Percentiles rank a stretch among this genome's conserved stretches.
Evolutionary conservation across 2,888 invertebrate species (phyloP).

Genomic region (Drosophila neutralis): DNA sequence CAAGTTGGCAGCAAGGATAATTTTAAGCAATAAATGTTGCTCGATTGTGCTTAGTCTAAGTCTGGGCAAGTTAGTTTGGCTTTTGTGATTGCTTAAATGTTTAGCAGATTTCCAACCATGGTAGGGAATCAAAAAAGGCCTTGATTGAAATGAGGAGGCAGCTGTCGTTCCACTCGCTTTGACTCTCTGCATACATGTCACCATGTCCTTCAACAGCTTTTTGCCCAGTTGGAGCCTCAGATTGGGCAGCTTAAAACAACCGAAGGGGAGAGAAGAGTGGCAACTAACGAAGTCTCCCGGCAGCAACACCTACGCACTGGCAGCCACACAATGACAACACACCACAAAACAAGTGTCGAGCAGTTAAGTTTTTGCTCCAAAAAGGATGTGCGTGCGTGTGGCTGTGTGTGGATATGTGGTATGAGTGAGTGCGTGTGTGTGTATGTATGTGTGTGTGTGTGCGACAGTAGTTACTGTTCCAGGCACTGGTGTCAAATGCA

Average conservation of each 20-base stretch:
- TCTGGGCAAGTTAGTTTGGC: slow-evolving; percentile 8
- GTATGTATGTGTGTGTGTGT: slow-evolving; percentile 20
- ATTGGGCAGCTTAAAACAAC: slow-evolving; percentile 13
- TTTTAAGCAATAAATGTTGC: not conserved
- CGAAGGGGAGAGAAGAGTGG: slow-evolving; percentile 3
- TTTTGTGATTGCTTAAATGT: slow-evolving; percentile 9
- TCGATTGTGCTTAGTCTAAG: slow-evolving; percentile 1
- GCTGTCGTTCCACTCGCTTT: slow-evolving; percentile 42
- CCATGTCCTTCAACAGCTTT: slow-evolving; percentile 74
- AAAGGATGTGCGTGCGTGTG: slow-evolving; percentile 36
- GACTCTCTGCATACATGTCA: slow-evolving; percentile 60
- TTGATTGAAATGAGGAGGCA: slow-evolving; percentile 56
- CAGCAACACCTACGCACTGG: slow-evolving; percentile 51
- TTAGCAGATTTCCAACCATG: slow-evolving; percentile 5
- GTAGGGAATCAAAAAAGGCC: slow-evolving; percentile 37
- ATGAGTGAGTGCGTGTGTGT: slow-evolving; percentile 2
- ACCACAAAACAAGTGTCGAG: slow-evolving; percentile 78
- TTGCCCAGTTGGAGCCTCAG: slow-evolving; percentile 44
- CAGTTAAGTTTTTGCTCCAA: slow-evolving; percentile 73
- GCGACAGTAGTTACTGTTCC: slow-evolving; percentile 61
- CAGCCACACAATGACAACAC: slow-evolving; percentile 67
- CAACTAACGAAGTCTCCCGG: slow-evolving; percentile 61
- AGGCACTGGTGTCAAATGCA: slow-evolving; percentile 72
- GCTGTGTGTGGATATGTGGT: not conserved
- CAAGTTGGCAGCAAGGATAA: not conserved